Base-by-base conservation (phyloP, 2,113 vertebrate genomes). In the Seriola aureovittata region DNA sequence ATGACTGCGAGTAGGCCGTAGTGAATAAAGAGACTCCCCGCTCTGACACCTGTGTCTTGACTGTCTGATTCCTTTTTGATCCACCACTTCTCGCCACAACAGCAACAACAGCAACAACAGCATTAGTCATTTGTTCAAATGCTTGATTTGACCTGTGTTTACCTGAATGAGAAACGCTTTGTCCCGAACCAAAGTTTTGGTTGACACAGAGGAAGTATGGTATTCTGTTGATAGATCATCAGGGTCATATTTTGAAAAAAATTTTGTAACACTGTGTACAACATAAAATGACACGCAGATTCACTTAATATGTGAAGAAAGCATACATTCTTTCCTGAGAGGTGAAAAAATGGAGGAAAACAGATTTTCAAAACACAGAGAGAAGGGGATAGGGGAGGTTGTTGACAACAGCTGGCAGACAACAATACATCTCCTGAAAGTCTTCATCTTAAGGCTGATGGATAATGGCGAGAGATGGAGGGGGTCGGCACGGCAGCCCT, bases 371-470 rank as follows among this genome's bases (percentile, higher is more conserved):
- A 85, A 71, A 87, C 58, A 81, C 25, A 40, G 58, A 84, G 74
- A 32, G 65, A 11, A 19, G 19, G 12, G 13, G 68, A 65, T 19
- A 23, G 34, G 69, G 77, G 71, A 16, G 38, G 40, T 81, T 80
- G 60, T 78, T 86, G 79, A 81, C 76, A 86, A 86, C 85, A 91
- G 78, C 87, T 92, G 92, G 88, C 82, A 81, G 70, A 91, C 65
- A 77, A 80, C 79, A 23, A 81, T 80, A 72, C 78, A 78, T 87
- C 87, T 89, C 55, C 60, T 75, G 82, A 82, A 91, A 82, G 80
- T 86, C 81, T 91, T 89, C 85, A 89, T 93, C 85, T 86, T 80
- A 68, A 65, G 71, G 65, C 85, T 92, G 86, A 92, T 84, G 80
- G 87, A 90, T 93, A 83, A 81, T 44, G 72, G 69, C 3, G 17